Evolutionary conservation across 2,797 vertebrate genomes (phyloP).

Genomic region (Micropoecilia bifurca): DNA sequence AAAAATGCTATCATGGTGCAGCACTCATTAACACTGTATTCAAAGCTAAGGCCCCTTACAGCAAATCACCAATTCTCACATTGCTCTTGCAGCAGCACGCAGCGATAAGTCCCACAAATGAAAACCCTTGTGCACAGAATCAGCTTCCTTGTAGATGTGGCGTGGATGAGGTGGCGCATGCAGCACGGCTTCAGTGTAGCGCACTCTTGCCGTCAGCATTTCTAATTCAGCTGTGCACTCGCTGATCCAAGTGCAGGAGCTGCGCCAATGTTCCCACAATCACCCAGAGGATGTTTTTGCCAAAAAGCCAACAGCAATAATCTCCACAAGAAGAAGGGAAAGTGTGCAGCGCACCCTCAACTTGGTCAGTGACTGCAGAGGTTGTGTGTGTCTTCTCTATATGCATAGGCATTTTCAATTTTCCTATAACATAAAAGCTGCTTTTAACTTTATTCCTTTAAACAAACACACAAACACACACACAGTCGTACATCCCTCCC

Average conservation of each 20-base stretch:
- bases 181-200: constrained; percentile 17
- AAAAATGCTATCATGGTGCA: neutral
- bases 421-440: constrained; percentile 33
- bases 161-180: neutral
- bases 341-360: constrained; percentile 13
- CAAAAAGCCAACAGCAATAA: constrained; percentile 59
- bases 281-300: constrained; percentile 49
- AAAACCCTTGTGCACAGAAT: constrained; percentile 23
- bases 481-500: neutral
- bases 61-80: neutral
- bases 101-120: constrained; percentile 6
- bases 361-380: constrained; percentile 31
- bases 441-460: neutral
- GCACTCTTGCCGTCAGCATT: constrained; percentile 41
- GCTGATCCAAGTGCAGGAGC: constrained; percentile 44
- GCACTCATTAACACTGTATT: neutral
- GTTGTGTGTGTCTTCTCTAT: constrained; percentile 9
- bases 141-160: constrained; percentile 6
- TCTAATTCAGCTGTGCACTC: constrained; percentile 46
- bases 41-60: neutral
- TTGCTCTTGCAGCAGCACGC: neutral
- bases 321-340: constrained; percentile 42
- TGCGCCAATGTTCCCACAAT: constrained; percentile 44
- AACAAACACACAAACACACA: neutral
- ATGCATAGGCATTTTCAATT: constrained; percentile 29